Base-by-base conservation (phyloP, 35 echinoderm and acorn worm species). In the Ophiothrix spiculata region DNA sequence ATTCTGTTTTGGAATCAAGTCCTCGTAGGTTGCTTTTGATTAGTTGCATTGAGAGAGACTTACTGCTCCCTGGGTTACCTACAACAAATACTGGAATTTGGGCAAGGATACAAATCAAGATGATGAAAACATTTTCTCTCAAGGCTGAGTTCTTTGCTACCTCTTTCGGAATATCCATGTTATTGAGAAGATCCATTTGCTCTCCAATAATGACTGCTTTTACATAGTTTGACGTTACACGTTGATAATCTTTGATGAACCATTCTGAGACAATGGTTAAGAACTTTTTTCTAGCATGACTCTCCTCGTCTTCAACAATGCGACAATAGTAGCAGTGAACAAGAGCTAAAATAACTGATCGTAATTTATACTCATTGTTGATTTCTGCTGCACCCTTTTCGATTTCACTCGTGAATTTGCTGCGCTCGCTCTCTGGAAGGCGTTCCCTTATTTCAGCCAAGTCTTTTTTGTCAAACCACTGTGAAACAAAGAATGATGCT, bases 41-140 rank as follows among this genome's bases (percentile, higher is more conserved):
- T 23, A 86, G 84, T 38, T 86, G 84, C 84, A 86, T 88, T 28
- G 87, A 79, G 11, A 88, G 64, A 8, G 87, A 88, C 35, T 88
- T 88, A 39, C 76, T 80, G 37, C 87, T 60, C 1, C 87, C 87
- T 0, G 87, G 87, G 64, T 88, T 88, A 29, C 87, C 87, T 11
- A 88, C 87, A 32, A 88, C 33, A 79, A 86, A 86, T 19, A 86
- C 84, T 28, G 84, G 84, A 19, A 86, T 86, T 33, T 64, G 41
- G 73, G 36, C 77, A 0, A 86, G 37, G 31, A 86, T 86, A 15
- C 34, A 86, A 8, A 86, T 33, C 23, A 86, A 73, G 3, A 86
- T 74, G 77, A 86, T 73, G 32, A 86, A 86, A 1, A 86, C 84
- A 21, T 86, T 86, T 38, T 86, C 84, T 31, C 84, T 56, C n/a